Base-by-base conservation (phyloP, 1,140 invertebrate genomes). In the Drosophila navojoa region DNA sequence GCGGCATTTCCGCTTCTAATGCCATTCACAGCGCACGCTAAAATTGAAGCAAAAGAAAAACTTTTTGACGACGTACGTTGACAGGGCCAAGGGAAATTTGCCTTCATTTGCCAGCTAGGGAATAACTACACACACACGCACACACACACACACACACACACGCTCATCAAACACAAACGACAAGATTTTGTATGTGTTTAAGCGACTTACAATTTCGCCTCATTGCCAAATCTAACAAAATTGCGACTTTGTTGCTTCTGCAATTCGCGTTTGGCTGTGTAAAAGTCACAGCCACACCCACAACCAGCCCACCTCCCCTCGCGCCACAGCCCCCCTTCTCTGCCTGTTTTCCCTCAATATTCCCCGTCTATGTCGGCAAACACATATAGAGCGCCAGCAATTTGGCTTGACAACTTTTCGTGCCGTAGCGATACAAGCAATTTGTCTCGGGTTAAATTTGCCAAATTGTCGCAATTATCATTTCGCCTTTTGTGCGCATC, bases 381-480 rank as follows among this genome's bases (percentile, higher is more conserved):
- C 38, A 71, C 49, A 66, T 59, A 50, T 47, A 59, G 32, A 59
- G 35, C 2, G 54, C 49, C 25, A 72, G 55, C 81, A 86, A 85
- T 86, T 85, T 78, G 77, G 52, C 58, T 77, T 77, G 81, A 85
- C 70, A 63, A 86, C 66, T 85, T 86, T 80, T 66, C 67, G 77
- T 38, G 78, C 66, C 71, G 69, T 52, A 50, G 75, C 81, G 67
- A 71, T 86, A 85, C 78, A 68, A 68, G 71, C 54, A 85, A 85
- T 78, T 85, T 86, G 81, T 76, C 62, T 57, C 57, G 68, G 57
- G 38, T 64, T 77, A 70, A 74, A 64, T 74, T 70, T 52, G 60
- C 35, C 79, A 86, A 86, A 86, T 86, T 86, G 84, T 62, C 71
- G 79, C 79, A 86, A 82, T 87, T 82, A 87, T 87, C 82, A 87